Conservation (phyloP, 2,113 vertebrate species). For the Mustelus asterias region DNA sequence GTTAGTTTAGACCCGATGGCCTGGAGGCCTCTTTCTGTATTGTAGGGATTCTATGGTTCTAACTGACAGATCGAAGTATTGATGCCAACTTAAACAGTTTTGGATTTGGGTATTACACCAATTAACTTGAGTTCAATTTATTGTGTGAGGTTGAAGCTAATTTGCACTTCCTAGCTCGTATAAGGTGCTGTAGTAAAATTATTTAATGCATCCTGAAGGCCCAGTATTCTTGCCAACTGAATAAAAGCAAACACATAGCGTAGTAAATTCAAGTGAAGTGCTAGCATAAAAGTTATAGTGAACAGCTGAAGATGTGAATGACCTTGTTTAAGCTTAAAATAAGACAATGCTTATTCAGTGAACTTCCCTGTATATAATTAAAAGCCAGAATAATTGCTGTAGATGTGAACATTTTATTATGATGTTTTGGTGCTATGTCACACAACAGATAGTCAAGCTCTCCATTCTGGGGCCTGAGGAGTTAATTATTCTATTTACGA, state of each 20-base stretch:
- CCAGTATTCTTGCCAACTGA: background rate
- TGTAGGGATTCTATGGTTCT: too few relatives aligned
- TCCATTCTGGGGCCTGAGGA: background rate
- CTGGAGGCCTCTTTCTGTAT: too few relatives aligned
- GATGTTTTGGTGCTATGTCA: background rate
- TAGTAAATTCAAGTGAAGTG: background rate
- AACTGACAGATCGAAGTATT: too few relatives aligned
- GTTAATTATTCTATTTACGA: background rate
- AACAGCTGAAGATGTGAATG: background rate
- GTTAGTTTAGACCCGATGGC: too few relatives aligned
- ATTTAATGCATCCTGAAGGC: background rate
- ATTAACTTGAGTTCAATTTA: too few relatives aligned
- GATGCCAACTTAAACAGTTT: too few relatives aligned
- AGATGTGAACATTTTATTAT: background rate
- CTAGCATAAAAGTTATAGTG: background rate
- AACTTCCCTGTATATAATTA: background rate
- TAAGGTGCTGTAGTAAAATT: background rate
- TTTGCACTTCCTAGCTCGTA: background rate
- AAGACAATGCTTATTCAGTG: background rate
- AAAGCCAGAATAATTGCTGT: background rate
- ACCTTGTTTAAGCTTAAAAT: background rate
- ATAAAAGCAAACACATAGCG: background rate
- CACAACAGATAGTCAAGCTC: background rate
- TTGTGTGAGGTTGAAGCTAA: too few relatives aligned
- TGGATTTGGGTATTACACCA: too few relatives aligned